Percentiles rank a stretch among this genome's conserved stretches.
These are phyloP conservation scores for Caenorhabditis japonica DNA, from an alignment of 2,888 invertebrate genomes.

Conservation along the genomic window DNA sequence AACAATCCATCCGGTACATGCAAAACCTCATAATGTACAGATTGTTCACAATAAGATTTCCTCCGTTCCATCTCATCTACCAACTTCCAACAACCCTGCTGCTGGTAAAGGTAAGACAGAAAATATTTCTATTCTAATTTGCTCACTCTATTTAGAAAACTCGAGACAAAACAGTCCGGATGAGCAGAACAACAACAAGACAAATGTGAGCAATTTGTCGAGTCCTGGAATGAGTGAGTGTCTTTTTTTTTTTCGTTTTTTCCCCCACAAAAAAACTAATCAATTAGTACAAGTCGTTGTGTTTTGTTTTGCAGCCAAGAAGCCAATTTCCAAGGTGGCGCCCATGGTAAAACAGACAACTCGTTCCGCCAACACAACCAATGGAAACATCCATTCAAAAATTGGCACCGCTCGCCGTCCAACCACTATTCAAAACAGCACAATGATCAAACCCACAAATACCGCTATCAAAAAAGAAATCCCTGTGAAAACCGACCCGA, in stretches of 20 bases:
- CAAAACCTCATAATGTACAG: slow-evolving; percentile 49
- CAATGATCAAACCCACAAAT: slow-evolving; percentile 24
- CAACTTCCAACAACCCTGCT: no score
- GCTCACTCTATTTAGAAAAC: slow-evolving; percentile 14
- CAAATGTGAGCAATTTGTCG: slow-evolving; percentile 9
- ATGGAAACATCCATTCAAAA: slow-evolving; percentile 23
- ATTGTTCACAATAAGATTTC: slow-evolving; percentile 50
- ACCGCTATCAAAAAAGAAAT: slow-evolving; percentile 29
- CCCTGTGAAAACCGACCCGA: slow-evolving; percentile 27
- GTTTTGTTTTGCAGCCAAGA: slow-evolving; percentile 32
- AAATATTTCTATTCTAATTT: no score
- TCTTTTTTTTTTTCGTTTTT: neutral
- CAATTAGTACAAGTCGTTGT: neutral
- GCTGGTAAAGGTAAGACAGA: slow-evolving; percentile 16
- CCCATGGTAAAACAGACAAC: slow-evolving; percentile 42
- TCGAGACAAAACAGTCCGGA: slow-evolving; percentile 33
- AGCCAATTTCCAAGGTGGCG: slow-evolving; percentile 54
- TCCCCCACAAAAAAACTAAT: neutral
- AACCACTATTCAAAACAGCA: slow-evolving; percentile 30
- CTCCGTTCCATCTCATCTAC: slow-evolving; percentile 36
- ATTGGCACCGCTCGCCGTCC: slow-evolving; percentile 26
- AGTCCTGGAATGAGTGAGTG: slow-evolving; percentile 45
- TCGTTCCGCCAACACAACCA: slow-evolving; percentile 7
- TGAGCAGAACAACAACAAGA: slow-evolving; percentile 47
- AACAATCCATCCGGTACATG: slow-evolving; percentile 38